Percentiles rank a stretch among this genome's conserved stretches.
Evolutionary conservation across 2,888 invertebrate species (phyloP).

Genomic region (Myopa tessellatipennis): DNA sequence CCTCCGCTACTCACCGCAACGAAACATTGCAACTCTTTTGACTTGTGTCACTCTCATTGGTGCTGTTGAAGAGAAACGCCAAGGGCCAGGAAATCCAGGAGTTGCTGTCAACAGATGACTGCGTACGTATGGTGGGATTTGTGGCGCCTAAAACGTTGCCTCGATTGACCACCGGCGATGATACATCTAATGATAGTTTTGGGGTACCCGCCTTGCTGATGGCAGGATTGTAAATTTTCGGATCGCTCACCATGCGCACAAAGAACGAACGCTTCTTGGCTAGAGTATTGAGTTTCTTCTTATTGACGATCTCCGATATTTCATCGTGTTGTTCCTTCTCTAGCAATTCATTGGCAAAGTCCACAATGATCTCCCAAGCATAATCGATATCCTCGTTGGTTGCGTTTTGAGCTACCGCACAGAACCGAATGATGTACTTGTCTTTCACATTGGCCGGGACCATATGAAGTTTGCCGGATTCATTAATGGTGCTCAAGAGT

Average conservation of each 20-base stretch:
- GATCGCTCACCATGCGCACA: constrained; percentile 97
- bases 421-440: constrained; percentile 92
- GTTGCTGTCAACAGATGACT: constrained; percentile 70
- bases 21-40: constrained; percentile 76
- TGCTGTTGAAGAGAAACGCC: constrained; percentile 82
- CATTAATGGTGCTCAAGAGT: constrained; percentile 90
- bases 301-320: constrained; percentile 79
- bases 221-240: constrained; percentile 94
- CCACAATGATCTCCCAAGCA: constrained; percentile 87
- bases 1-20: constrained; percentile 74
- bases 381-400: constrained; percentile 84
- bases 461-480: constrained; percentile 96
- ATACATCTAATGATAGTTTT: constrained; percentile 63
- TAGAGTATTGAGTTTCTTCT: constrained; percentile 81
- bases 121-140: constrained; percentile 66
- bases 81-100: constrained; percentile 95
- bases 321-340: constrained; percentile 78
- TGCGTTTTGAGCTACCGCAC: constrained; percentile 91
- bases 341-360: constrained; percentile 82
- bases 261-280: constrained; percentile 95
- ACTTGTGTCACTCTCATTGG: constrained; percentile 75
- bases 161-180: constrained; percentile 60
- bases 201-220: constrained; percentile 82
- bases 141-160: constrained; percentile 45
- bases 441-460: constrained; percentile 93